Base-by-base conservation (phyloP, 2,797 vertebrate genomes). In the Phrynocephalus vlangalii region DNA sequence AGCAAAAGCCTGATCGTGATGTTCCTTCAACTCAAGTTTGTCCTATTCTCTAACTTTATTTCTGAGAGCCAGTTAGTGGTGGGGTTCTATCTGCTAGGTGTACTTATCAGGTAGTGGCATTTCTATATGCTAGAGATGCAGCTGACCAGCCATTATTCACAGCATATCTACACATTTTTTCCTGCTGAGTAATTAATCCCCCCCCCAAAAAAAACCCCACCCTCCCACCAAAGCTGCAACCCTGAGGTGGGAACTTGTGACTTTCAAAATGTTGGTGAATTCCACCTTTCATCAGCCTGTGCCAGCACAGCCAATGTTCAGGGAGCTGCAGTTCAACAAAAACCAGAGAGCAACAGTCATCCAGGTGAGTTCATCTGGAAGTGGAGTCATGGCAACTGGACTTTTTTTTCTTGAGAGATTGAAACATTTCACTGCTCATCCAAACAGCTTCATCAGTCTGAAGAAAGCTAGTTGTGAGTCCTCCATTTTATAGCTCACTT, bases 21-120 rank as follows among this genome's bases (percentile, higher is more conserved):
- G 52, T 18, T 68, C 38, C 81, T 83, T 79, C 76, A 30, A 63
- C 28, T 88, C 33, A 67, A 83, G 50, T 26, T 75, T 68, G 22
- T 70, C n/a, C 30, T 70, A 22, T 52, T 86, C 48, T 26, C 66
- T 56, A 79, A 33, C 48, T 79, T 79, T 79, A 79, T 18, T 79
- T 52, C 28, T 71, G 6, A 86, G 26, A 18, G 13, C 3, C 63
- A 8, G n/a, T 70, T 71, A 26, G 26, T 48, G 33, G 28, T 48
- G 50, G 33, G 5, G 13, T 70, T 73, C 67, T 56, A 63, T 52
- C 13, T 22, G 66, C 48, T 79, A 71, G 13, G 75, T 50, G 38
- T 24, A 83, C 56, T 30, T 56, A 68, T 76, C 20, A 60, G 30
- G 9, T 38, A 24, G 2, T 22, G 28, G 70, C 28, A 26, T 44